A percentile compares a stretch with the other conserved stretches of the same genome.
These are phyloP conservation scores for Lamellibrachia luymesi DNA, from an alignment of 1,140 invertebrate genomes.

Conservation along the genomic window DNA sequence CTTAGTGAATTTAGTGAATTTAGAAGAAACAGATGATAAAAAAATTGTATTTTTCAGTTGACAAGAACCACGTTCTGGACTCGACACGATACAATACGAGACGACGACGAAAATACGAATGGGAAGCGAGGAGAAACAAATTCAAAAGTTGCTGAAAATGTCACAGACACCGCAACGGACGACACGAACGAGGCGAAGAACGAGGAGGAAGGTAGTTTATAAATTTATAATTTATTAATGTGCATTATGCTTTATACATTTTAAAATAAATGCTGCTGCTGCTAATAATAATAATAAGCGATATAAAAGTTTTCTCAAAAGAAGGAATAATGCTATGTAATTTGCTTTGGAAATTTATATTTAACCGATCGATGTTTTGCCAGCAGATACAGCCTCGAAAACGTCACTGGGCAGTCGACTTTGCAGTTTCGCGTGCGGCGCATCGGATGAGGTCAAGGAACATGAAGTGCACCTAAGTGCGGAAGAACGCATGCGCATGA, in stretches of 20 bases:
- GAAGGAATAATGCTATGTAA: not conserved
- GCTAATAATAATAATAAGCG: too few relatives aligned
- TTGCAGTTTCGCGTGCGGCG: not conserved
- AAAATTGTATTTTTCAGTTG: not conserved
- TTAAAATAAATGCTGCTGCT: too few relatives aligned
- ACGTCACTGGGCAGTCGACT: not conserved
- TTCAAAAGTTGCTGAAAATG: not conserved
- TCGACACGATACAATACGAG: not conserved
- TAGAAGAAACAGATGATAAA: not conserved
- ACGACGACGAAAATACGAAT: not conserved
- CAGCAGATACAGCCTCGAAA: not conserved
- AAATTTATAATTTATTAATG: too few relatives aligned
- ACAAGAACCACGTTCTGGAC: slow-evolving; percentile 8
- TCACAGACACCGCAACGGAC: not conserved
- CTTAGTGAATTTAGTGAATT: too few relatives aligned
- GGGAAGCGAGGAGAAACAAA: not conserved
- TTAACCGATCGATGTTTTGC: not conserved
- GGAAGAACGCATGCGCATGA: slow-evolving; percentile 3
- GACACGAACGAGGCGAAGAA: not conserved
- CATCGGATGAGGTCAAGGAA: not conserved
- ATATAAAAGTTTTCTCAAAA: not conserved
- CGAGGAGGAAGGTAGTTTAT: not conserved
- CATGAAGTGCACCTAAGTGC: slow-evolving; percentile 11
- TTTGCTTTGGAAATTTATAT: not conserved
- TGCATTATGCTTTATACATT: too few relatives aligned